Evolutionary conservation across 2,113 vertebrate species (phyloP).

Genomic region (western clawed frog (Xenopus tropicalis)): UCB_Xtro_10.0 CM004446.2:125184001-125184500

Average conservation of each 20-base stretch:
- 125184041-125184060: constrained; percentile 65
- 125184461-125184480: constrained; percentile 70
- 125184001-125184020: constrained; percentile 62
- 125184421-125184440: constrained; percentile 83
- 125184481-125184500: constrained; percentile 62
- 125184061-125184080: constrained; percentile 67
- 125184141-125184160: constrained; percentile 76
- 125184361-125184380: constrained; percentile 47
- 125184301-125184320: constrained; percentile 55
- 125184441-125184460: constrained; percentile 81
- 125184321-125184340: constrained; percentile 77
- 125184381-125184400: constrained; percentile 59
- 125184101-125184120: constrained; percentile 77
- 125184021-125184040: constrained; percentile 59
- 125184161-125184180: constrained; percentile 74
- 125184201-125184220: constrained; percentile 84
- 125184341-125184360: constrained; percentile 87
- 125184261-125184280: constrained; percentile 75
- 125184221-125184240: constrained; percentile 76
- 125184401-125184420: constrained; percentile 83
- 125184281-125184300: constrained; percentile 54
- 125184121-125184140: constrained; percentile 82
- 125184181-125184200: constrained; percentile 86
- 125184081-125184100: constrained; percentile 69
- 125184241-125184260: constrained; percentile 72